Percentiles rank a stretch among this genome's conserved stretches.
phyloP scores from a whole-genome alignment of 2,797 vertebrate genomes.

The Acrocephalus scirpaceus region DNA sequence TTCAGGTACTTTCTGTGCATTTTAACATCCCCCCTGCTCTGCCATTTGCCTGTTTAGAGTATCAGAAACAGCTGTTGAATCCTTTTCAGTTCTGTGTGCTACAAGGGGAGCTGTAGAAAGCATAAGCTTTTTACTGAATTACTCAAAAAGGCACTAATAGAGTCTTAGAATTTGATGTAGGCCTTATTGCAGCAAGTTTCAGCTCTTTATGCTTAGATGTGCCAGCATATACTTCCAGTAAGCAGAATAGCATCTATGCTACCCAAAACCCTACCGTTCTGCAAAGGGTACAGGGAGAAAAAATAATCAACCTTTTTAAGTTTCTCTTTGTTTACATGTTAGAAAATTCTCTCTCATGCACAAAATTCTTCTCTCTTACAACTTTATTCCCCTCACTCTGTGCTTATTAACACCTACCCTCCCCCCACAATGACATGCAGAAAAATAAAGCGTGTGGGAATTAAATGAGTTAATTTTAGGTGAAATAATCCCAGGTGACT shows the following conservation, averaged over 20 bases:
- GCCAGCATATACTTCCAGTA: not conserved
- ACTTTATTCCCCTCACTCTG: not conserved
- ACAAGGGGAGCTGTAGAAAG: not conserved
- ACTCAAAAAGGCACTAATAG: not conserved
- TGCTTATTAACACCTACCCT: not conserved
- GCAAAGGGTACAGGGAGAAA: not conserved
- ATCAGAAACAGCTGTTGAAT: not conserved
- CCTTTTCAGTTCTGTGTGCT: not conserved
- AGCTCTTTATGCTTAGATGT: not conserved
- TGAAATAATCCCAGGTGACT: not conserved
- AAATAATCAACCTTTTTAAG: not conserved
- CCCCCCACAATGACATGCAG: not conserved
- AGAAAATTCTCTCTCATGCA: not conserved
- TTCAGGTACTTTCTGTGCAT: not conserved
- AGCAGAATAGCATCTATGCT: not conserved
- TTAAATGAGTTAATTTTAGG: not conserved
- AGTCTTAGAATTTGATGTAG: not conserved
- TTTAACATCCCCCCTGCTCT: accelerated
- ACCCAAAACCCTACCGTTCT: not conserved
- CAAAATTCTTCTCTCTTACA: not conserved
- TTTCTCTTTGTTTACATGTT: not conserved
- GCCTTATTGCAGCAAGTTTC: not conserved
- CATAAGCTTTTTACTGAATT: not conserved
- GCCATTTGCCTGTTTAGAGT: not conserved
- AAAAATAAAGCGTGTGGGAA: not conserved